phyloP scores from a whole-genome alignment of 2,888 invertebrate species.

The Nymphalis c-album region DNA sequence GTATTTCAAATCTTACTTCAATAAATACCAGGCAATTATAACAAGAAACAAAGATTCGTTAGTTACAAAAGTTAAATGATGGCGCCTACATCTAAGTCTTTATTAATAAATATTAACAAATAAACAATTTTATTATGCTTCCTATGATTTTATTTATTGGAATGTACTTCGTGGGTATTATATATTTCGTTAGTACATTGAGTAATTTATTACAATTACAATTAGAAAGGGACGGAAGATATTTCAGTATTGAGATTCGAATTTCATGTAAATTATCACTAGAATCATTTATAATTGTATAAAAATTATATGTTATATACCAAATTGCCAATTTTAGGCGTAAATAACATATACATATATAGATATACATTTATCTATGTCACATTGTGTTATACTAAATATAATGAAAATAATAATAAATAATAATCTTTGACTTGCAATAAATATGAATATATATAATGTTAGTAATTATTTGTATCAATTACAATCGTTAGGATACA shows the following conservation, averaged over 20 bases:
- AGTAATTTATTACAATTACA: not conserved
- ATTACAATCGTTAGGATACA: slow-evolving; percentile 4
- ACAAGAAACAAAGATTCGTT: slow-evolving; percentile 68
- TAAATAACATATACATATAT: not conserved
- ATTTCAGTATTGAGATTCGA: not conserved
- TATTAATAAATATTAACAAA: slow-evolving; percentile 79
- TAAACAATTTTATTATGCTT: slow-evolving; percentile 64
- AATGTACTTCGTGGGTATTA: slow-evolving; percentile 24
- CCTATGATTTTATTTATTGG: slow-evolving; percentile 43
- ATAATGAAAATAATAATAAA: slow-evolving; percentile 1
- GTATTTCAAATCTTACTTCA: slow-evolving; percentile 49
- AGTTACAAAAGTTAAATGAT: slow-evolving; percentile 66
- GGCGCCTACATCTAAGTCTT: slow-evolving; percentile 58
- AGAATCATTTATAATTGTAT: no score
- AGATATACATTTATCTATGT: slow-evolving; percentile 4
- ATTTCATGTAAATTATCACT: not conserved
- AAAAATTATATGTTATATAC: no score
- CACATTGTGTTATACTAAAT: not conserved
- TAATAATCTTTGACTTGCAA: slow-evolving; percentile 9
- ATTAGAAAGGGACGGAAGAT: slow-evolving; percentile 6
- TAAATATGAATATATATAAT: slow-evolving; percentile 7
- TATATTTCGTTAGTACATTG: not conserved
- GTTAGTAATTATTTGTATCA: slow-evolving; percentile 1
- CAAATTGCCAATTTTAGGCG: no score
- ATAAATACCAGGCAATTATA: slow-evolving; percentile 51